Evolutionary conservation across 2,888 invertebrate genomes (phyloP), one percentile per base, ranked within the genome.

Genomic region (Aphidius colemani): DNA sequence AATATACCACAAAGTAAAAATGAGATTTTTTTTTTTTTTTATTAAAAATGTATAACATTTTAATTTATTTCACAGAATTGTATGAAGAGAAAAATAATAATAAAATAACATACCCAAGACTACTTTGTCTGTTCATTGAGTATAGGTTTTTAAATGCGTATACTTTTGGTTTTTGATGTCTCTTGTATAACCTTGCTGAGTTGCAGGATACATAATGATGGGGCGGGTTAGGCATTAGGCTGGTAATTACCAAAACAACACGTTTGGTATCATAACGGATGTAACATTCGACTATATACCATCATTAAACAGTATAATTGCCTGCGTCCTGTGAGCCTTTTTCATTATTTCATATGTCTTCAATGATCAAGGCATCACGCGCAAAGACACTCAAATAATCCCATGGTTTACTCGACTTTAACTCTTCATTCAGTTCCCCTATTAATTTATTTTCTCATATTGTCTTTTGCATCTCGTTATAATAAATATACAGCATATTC

Each of bases 251-350:
- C 74, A 72, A 77, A 77, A 77, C 69, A 75, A 75, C 73, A 73
- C 70, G 69, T 69, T 66, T 30, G 30, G 30, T 69, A 70, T 71
- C 69, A 60, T 59, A 63, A 72, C 78, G 76, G 78, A 75, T 75
- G 75, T 76, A 76, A 74, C 73, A 70, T 73, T 72, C 71, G 74
- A 62, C 72, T 70, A 69, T 30, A 30, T 70, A 70, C 74, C 71
- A 70, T 75, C 78, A 77, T 79, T 79, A 78, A 79, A 78, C 79
- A 75, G 69, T 78, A 73, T 79, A 79, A 79, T 79, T 76, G 78
- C 72, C 67, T 61, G 63, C 72, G 72, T 79, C 79, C 79, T 74
- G 75, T 66, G 66, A 66, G 68, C 68, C 70, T 74, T 75, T 64
- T 73, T 72, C 74, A 71, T 71, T 71, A 72, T 71, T 68, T 67